phyloP scores from a whole-genome alignment of 92 coral and sea anemone species.

The Epizoanthus rinbou region DNA sequence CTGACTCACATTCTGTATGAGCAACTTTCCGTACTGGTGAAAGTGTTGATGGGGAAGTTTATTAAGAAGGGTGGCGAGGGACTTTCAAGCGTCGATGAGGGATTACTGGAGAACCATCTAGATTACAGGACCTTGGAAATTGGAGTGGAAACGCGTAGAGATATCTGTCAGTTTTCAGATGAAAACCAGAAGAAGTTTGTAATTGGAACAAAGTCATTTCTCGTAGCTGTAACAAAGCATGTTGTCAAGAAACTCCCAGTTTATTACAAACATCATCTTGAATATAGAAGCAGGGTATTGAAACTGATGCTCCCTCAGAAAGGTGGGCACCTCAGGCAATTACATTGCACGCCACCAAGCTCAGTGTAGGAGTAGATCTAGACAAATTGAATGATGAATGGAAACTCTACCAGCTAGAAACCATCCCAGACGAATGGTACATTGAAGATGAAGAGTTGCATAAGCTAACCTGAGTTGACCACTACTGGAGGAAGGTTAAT shows the following conservation, averaged over 20 bases:
- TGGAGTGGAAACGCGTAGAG: slow-evolving; percentile 59
- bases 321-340: slow-evolving; percentile 56
- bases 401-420: slow-evolving; percentile 43
- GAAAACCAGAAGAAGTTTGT: slow-evolving; percentile 47
- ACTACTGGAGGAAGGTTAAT: slow-evolving; percentile 48
- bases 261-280: slow-evolving; percentile 40
- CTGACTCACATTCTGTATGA: slow-evolving; percentile 58
- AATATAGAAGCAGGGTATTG: slow-evolving; percentile 41
- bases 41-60: slow-evolving; percentile 48
- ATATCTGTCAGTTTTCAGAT: slow-evolving; percentile 43
- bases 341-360: background rate
- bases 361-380: slow-evolving; percentile 47
- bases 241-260: slow-evolving; percentile 54
- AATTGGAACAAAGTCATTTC: slow-evolving; percentile 53
- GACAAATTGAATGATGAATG: slow-evolving; percentile 54
- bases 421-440: slow-evolving; percentile 49
- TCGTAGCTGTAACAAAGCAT: slow-evolving; percentile 59
- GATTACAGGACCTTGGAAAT: slow-evolving; percentile 52
- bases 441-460: slow-evolving; percentile 35
- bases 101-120: slow-evolving; percentile 45
- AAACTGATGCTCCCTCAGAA: slow-evolving; percentile 49
- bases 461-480: slow-evolving; percentile 40
- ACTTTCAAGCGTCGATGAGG: slow-evolving; percentile 46
- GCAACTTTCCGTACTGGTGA: slow-evolving; percentile 43
- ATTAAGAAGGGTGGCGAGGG: slow-evolving; percentile 48